Conservation (phyloP, 2,888 invertebrate genomes). For the Monopis laevigella region DNA sequence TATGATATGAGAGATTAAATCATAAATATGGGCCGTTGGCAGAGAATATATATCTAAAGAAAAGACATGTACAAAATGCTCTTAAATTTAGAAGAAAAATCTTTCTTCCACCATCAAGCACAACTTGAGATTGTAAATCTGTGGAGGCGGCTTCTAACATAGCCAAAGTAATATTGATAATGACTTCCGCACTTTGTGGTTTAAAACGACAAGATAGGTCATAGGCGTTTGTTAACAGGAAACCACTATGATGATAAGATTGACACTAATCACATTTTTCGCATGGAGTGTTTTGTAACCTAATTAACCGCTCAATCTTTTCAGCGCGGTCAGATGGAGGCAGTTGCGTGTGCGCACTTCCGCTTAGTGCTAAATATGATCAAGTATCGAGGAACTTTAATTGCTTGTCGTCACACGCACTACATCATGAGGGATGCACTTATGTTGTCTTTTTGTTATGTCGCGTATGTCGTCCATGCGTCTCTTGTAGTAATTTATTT, state of each 20-base stretch:
- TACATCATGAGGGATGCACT: conserved; percentile 17
- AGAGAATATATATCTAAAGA: too few relatives aligned
- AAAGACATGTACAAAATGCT: too few relatives aligned
- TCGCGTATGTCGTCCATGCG: conserved; percentile 11
- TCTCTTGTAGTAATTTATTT: conserved; percentile 5
- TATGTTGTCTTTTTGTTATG: conserved; percentile 12
- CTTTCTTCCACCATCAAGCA: conserved; percentile 29
- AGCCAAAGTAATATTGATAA: conserved; percentile 28
- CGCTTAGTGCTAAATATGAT: conserved; percentile 22
- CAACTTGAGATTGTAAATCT: conserved; percentile 20
- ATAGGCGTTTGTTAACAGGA: conserved; percentile 7
- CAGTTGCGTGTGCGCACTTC: conserved; percentile 17
- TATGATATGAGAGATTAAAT: too few relatives aligned
- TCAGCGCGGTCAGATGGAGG: too few relatives aligned
- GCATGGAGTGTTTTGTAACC: too few relatives aligned
- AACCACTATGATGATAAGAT: conserved; percentile 6
- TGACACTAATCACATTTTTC: too few relatives aligned
- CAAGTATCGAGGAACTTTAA: conserved; percentile 22
- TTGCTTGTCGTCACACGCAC: conserved; percentile 26
- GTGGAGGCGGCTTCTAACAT: conserved; percentile 1
- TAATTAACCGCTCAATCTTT: too few relatives aligned
- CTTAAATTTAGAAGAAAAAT: conserved; percentile 31
- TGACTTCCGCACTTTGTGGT: conserved; percentile 42
- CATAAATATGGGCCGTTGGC: too few relatives aligned
- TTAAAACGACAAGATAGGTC: conserved; percentile 14